Evolutionary conservation across 2,888 invertebrate species (phyloP).

Genomic region (Synergus umbraculus): DNA sequence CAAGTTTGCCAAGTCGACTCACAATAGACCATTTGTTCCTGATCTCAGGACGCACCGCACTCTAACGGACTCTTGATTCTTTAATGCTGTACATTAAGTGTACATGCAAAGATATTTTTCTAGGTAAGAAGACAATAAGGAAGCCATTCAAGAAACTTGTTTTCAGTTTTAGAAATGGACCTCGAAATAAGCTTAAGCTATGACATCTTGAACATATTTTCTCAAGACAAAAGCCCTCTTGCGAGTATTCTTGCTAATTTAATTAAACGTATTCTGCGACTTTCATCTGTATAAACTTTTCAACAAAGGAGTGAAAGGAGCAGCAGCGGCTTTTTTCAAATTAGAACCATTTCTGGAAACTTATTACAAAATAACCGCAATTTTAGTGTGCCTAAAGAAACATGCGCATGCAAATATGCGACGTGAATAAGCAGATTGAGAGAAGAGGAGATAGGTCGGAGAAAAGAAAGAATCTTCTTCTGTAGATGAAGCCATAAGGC

Average conservation of each 20-base stretch:
- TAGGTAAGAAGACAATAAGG: background rate
- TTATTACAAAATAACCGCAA: background rate
- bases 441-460: background rate
- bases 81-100: constrained; percentile 6
- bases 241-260: background rate
- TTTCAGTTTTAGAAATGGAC: no score
- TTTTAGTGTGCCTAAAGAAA: background rate
- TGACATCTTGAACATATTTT: background rate
- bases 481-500: constrained; percentile 21
- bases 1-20: constrained; percentile 41
- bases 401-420: background rate
- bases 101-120: constrained; percentile 1
- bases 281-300: background rate
- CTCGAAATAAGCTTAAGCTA: no score
- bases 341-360: background rate
- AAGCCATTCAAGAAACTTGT: background rate
- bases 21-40: constrained; percentile 43
- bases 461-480: constrained; percentile 2
- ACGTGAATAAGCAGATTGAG: background rate
- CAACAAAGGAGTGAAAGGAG: constrained; percentile 4
- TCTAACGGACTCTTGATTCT: background rate
- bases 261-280: background rate
- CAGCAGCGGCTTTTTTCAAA: background rate
- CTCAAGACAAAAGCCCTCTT: background rate
- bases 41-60: constrained; percentile 9